Percentiles rank a stretch among this genome's conserved stretches.
Conservation (phyloP, 2,113 vertebrate genomes). For the Hepsetus odoe region DNA sequence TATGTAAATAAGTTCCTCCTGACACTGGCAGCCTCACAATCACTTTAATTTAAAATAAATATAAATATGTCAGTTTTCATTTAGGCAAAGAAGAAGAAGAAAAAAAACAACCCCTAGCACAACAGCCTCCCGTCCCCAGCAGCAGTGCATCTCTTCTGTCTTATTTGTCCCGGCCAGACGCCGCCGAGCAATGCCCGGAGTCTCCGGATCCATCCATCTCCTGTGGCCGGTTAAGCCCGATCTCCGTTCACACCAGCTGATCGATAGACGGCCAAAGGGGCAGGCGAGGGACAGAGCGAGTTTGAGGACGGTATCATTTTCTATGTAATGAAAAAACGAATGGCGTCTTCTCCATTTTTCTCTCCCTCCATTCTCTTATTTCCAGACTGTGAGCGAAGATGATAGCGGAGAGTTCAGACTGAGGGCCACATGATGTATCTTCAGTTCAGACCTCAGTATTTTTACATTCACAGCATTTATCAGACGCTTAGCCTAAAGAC, state of each 20-base stretch:
- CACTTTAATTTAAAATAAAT: constrained; percentile 65
- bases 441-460: too few species aligned
- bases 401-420: constrained; percentile 54
- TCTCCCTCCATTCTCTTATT: constrained; percentile 2
- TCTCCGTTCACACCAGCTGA: constrained; percentile 49
- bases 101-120: neutral
- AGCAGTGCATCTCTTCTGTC: neutral
- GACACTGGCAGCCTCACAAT: constrained; percentile 58
- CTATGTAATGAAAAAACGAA: constrained; percentile 63
- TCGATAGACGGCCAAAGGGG: constrained; percentile 46
- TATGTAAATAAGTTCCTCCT: constrained; percentile 67
- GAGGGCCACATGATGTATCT: constrained; percentile 19
- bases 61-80: constrained; percentile 66
- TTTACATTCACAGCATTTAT: too few species aligned
- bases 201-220: constrained; percentile 19
- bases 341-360: constrained; percentile 53
- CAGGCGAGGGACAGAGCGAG: constrained; percentile 38
- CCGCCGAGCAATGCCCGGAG: neutral
- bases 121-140: neutral
- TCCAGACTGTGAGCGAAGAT: constrained; percentile 56
- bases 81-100: constrained; percentile 14
- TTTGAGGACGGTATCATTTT: constrained; percentile 62
- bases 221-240: constrained; percentile 46
- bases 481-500: too few species aligned
- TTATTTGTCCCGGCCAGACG: constrained; percentile 1